Evolutionary conservation across 2,888 invertebrate species (phyloP).

Genomic region (Agrotis puta): DNA sequence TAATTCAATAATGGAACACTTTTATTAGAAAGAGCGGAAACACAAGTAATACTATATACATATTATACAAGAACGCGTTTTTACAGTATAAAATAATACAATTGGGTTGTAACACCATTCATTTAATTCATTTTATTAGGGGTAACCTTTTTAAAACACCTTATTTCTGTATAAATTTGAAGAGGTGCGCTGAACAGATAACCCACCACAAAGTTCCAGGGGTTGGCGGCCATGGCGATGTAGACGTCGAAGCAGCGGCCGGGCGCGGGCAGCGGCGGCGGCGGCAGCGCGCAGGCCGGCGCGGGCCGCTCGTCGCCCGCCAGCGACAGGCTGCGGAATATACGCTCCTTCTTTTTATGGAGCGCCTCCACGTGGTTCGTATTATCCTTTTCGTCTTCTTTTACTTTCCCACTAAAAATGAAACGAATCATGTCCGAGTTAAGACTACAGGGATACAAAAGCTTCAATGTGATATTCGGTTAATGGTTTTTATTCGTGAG

Average conservation of each 20-base stretch:
- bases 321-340: conserved; percentile 79
- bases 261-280: conserved; percentile 81
- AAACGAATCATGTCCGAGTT: conserved; percentile 3
- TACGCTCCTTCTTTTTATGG: conserved; percentile 87
- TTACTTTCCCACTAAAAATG: conserved; percentile 75
- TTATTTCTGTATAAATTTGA: background rate
- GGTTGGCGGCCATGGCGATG: conserved; percentile 94
- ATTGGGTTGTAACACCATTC: too few relatives aligned
- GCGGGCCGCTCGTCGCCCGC: conserved; percentile 46
- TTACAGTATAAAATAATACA: too few relatives aligned
- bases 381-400: conserved; percentile 76
- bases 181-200: conserved; percentile 2
- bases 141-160: too few relatives aligned
- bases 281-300: conserved; percentile 79
- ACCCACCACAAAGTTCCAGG: conserved; percentile 93
- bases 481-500: too few relatives aligned
- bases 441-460: background rate
- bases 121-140: too few relatives aligned
- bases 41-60: too few relatives aligned
- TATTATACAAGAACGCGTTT: too few relatives aligned
- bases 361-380: conserved; percentile 83
- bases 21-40: too few relatives aligned
- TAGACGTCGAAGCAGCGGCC: conserved; percentile 93
- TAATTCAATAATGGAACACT: too few relatives aligned
- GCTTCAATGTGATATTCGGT: background rate